phyloP scores from a whole-genome alignment of 2,888 invertebrate genomes.

The Lamproptera curius region DNA sequence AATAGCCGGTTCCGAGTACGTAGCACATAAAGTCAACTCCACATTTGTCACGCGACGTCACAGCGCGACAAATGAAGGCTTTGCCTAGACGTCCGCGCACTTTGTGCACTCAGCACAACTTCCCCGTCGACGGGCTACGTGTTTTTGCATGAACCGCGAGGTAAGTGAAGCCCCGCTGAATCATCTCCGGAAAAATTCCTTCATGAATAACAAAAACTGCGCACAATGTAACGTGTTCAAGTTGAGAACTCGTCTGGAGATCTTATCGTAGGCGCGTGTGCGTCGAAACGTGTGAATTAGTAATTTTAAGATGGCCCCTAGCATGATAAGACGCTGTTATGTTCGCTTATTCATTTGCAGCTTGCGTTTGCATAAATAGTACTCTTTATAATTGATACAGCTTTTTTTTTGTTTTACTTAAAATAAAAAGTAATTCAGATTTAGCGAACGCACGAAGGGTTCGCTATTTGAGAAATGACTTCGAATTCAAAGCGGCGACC shows the following conservation, averaged over 20 bases:
- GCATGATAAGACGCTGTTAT: no score
- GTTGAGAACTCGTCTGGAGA: slow-evolving; percentile 34
- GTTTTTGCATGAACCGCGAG: slow-evolving; percentile 72
- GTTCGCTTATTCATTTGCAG: no score
- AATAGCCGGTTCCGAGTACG: slow-evolving; percentile 48
- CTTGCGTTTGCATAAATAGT: background rate
- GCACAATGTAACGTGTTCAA: slow-evolving; percentile 61
- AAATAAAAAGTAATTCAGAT: background rate
- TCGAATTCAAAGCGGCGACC: slow-evolving; percentile 57
- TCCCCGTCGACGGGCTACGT: slow-evolving; percentile 72
- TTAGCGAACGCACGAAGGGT: slow-evolving; percentile 1
- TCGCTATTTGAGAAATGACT: slow-evolving; percentile 37
- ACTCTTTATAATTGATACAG: no score
- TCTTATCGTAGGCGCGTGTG: slow-evolving; percentile 2
- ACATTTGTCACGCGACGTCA: slow-evolving; percentile 77
- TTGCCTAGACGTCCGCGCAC: slow-evolving; percentile 69
- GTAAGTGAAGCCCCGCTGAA: slow-evolving; percentile 57
- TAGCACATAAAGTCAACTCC: slow-evolving; percentile 61
- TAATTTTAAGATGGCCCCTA: background rate
- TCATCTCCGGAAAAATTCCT: slow-evolving; percentile 67
- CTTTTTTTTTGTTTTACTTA: no score
- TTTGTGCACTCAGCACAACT: slow-evolving; percentile 75
- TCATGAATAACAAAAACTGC: slow-evolving; percentile 49
- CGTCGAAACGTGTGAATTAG: background rate
- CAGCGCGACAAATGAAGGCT: slow-evolving; percentile 78